phyloP scores from a whole-genome alignment of 1,140 invertebrate species.

The Oryctes rhinoceros region DNA sequence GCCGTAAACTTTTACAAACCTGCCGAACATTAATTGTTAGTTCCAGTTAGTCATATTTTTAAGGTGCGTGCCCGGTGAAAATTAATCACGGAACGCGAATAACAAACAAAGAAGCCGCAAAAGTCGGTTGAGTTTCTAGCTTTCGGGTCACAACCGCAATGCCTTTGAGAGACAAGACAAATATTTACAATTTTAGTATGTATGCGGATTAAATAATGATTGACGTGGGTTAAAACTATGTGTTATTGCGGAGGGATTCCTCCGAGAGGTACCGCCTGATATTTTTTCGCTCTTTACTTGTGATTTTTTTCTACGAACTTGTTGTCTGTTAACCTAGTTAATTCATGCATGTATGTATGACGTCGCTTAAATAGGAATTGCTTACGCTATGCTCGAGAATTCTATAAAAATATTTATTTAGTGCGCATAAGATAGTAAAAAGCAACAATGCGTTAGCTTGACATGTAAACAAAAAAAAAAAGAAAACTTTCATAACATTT shows the following conservation, averaged over 20 bases:
- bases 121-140: background rate
- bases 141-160: constrained; percentile 8
- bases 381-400: background rate
- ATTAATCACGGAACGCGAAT: background rate
- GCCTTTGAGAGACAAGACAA: constrained; percentile 21
- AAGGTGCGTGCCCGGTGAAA: background rate
- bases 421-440: too few species aligned
- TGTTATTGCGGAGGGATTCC: background rate
- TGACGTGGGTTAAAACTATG: background rate
- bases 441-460: too few species aligned
- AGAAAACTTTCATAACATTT: too few species aligned
- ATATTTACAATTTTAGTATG: background rate
- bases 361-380: too few species aligned
- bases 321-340: too few species aligned
- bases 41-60: background rate
- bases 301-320: too few species aligned
- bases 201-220: background rate
- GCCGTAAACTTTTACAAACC: too few species aligned
- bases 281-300: too few species aligned
- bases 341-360: too few species aligned
- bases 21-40: too few species aligned
- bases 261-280: background rate
- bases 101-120: background rate
- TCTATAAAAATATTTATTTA: constrained; percentile 8
- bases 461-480: too few species aligned